phyloP scores from a whole-genome alignment of 2,797 vertebrate genomes.

The Numenius phaeopus region DNA sequence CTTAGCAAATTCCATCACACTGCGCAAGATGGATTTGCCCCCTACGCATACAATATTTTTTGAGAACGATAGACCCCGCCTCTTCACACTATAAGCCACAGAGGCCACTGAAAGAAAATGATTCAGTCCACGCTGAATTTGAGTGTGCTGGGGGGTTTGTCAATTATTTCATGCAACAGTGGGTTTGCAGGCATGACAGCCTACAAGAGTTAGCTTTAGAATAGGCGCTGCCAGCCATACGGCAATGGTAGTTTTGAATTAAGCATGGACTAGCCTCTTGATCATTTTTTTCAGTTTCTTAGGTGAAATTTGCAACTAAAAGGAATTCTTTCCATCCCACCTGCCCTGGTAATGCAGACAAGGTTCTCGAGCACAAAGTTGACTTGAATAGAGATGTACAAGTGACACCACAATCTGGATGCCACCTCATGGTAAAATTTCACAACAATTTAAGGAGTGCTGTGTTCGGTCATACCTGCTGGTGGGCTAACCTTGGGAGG shows the following conservation, averaged over 20 bases:
- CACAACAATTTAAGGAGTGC: neutral
- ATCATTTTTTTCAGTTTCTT: neutral
- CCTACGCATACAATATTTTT: neutral
- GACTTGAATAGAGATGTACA: neutral
- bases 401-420: neutral
- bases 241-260: neutral
- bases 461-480: neutral
- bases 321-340: neutral
- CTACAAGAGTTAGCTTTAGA: neutral
- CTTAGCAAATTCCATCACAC: neutral
- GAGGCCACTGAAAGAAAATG: neutral
- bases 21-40: neutral
- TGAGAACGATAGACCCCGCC: neutral
- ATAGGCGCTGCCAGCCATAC: neutral
- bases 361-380: neutral
- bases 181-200: neutral
- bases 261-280: neutral
- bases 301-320: neutral
- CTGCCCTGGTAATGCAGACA: neutral
- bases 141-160: neutral
- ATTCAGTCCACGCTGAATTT: neutral
- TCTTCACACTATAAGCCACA: neutral
- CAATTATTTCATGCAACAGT: neutral
- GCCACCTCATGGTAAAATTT: neutral
- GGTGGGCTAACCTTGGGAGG: conserved; percentile 1